Base-by-base conservation (phyloP, 2,113 vertebrate species). In the Elephas maximus region DNA sequence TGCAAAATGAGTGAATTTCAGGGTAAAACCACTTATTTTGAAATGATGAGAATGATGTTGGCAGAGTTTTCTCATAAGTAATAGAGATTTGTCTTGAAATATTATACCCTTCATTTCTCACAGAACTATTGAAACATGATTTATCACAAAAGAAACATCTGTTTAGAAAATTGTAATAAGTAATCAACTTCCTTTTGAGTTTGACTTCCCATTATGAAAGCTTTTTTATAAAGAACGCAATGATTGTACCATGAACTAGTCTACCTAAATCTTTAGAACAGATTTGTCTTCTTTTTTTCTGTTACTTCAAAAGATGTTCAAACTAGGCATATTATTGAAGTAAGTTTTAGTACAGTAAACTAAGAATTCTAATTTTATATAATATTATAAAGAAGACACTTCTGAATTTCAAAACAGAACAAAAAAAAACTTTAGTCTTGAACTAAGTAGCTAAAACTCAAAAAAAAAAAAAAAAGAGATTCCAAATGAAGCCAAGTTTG, bases 91-190 rank as follows among this genome's bases (percentile, higher is more conserved):
- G 77, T 53, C 81, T 74, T 95, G 33, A 96, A 95, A 84, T 65
- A 51, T 60, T 94, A 63, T 1, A 78, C 60, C 90, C 69, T 92
- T 79, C 28, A 87, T 95, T 96, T 85, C 17, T 91, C 18, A 60
- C n/a, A 48, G 63, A 92, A 45, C 69, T 96, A 90, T 95, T 96
- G 95, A 93, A 80, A 74, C 96, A 10, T 44, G 30, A 90, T 73
- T 93, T 92, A 84, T 20, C 60, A 92, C 62, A 96, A 80, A 67
- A 4, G 44, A 98, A 93, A 85, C 96, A 96, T 94, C 92, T 97
- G 96, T 88, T 96, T 92, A 78, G 81, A 90, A 91, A 96, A 95
- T 85, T 37, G 95, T 96, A 93, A 92, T 88, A 97, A 84, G 62
- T 53, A 97, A 95, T 95, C 90, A 95, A 69, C 41, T 97, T 91